Evolutionary conservation across 1,140 invertebrate species (phyloP), one percentile per base, ranked within the genome.

Genomic region (Manduca sexta): DNA sequence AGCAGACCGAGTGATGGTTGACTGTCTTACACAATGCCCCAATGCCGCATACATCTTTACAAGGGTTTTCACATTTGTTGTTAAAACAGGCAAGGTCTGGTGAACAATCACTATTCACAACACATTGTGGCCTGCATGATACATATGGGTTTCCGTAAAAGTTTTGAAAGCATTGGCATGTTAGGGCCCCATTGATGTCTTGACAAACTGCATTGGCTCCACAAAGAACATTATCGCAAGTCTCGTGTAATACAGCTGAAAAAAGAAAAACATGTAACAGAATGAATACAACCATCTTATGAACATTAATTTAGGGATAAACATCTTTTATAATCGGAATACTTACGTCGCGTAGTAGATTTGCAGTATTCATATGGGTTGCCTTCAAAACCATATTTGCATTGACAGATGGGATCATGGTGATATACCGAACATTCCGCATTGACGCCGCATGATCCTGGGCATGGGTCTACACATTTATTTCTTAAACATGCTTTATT

Each of bases 311-410:
- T 49, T 40, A 21, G 34, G 11, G 7, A 39, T 37, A 35, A 21
- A 14, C 26, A 41, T 16, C 40, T 39, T 46, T 8, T 15, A 58
- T 31, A n/a, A n/a, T n/a, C n/a, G n/a, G n/a, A n/a, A 53, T 51
- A 82, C 77, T 71, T 70, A 84, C 78, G 66, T 52, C 59, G 60
- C 41, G 41, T 54, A 41, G 89, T 88, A 15, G 86, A 74, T 34
- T 89, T 85, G 62, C 94, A 95, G 63, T 93, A 90, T 68, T 93
- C 92, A 69, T 93, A 94, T 3, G 95, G 94, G 88, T 96, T 95
- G 58, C 95, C 95, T 62, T 89, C 86, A 31, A 93, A 89, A 43
- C 92, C 92, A 18, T 84, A 66, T 40, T 89, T 90, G 74, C 94
- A 95, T 15, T 88, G 88, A 71, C 94, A 96, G 14, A 94, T 89